Percentiles rank a stretch among this genome's conserved stretches.
phyloP scores from a whole-genome alignment of 2,888 invertebrate genomes.

The Lasioglossum morio region DNA sequence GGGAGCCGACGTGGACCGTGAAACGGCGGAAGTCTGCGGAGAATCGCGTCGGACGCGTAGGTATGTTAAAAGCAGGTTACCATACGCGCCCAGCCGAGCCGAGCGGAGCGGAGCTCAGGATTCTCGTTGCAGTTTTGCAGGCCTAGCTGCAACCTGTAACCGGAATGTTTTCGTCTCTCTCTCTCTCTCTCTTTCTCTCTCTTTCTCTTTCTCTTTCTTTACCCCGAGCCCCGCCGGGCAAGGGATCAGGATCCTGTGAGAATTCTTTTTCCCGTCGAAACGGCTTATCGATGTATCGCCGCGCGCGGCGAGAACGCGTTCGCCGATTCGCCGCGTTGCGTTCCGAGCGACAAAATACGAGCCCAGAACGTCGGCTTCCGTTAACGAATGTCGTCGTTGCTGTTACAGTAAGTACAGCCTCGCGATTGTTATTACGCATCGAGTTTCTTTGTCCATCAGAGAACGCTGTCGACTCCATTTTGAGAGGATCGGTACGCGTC shows the following conservation, averaged over 20 bases:
- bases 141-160: constrained; percentile 1
- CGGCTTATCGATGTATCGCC: constrained; percentile 10
- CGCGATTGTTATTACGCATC: not conserved
- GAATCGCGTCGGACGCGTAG: constrained; percentile 41
- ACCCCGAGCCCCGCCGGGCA: not conserved
- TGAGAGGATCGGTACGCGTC: not conserved
- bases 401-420: not conserved
- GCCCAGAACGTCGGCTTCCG: not conserved
- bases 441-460: not conserved
- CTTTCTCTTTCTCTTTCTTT: not conserved
- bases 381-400: not conserved
- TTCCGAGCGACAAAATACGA: not conserved
- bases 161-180: constrained; percentile 8
- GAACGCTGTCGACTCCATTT: not conserved
- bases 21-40: constrained; percentile 45
- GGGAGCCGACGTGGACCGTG: constrained; percentile 45
- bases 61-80: constrained; percentile 32
- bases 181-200: not conserved
- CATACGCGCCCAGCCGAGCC: constrained; percentile 10
- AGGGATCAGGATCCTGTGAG: constrained; percentile 4
- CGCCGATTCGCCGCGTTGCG: not conserved
- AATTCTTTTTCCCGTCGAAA: constrained; percentile 13
- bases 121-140: not conserved
- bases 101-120: constrained; percentile 5
- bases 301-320: not conserved